Conservation (phyloP, 2,113 vertebrate species). For the Crotalus viridis region DNA sequence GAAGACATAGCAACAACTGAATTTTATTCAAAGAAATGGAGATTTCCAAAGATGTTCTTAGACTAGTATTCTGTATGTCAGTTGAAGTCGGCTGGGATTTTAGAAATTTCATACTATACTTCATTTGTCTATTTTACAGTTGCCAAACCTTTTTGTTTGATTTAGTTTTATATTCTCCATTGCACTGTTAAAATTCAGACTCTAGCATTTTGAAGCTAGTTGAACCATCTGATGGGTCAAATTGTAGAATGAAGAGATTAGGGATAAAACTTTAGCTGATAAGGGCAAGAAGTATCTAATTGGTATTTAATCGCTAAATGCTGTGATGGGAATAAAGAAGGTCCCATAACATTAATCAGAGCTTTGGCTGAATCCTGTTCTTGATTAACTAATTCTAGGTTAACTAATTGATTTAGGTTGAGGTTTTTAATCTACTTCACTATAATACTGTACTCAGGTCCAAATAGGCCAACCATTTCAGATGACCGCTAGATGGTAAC, state of each 20-base stretch:
- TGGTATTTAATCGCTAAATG: slow-evolving; percentile 47
- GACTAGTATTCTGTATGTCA: background rate
- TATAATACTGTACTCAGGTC: slow-evolving; percentile 26
- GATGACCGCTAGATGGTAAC: background rate
- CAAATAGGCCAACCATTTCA: background rate
- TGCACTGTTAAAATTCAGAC: background rate
- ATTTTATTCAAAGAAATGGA: background rate
- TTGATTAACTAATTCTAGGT: background rate
- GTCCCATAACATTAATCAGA: slow-evolving; percentile 31
- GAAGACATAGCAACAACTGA: background rate
- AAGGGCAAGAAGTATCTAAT: slow-evolving; percentile 46
- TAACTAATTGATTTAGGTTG: slow-evolving; percentile 48
- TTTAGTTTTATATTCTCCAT: background rate
- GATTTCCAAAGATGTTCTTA: background rate
- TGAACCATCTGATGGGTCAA: background rate
- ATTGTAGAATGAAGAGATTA: slow-evolving; percentile 22
- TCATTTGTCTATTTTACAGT: background rate
- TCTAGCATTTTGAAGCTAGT: slow-evolving; percentile 26
- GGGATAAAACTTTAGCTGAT: slow-evolving; percentile 41
- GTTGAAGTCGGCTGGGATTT: background rate
- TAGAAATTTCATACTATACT: background rate
- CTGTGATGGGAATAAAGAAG: slow-evolving; percentile 16
- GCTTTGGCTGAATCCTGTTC: slow-evolving; percentile 46
- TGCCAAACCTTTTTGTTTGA: background rate
- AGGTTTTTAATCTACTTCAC: slow-evolving; percentile 44